A percentile compares a stretch with the other conserved stretches of the same genome.
Conservation (phyloP, 2,113 vertebrate species). For the Conger conger region DNA sequence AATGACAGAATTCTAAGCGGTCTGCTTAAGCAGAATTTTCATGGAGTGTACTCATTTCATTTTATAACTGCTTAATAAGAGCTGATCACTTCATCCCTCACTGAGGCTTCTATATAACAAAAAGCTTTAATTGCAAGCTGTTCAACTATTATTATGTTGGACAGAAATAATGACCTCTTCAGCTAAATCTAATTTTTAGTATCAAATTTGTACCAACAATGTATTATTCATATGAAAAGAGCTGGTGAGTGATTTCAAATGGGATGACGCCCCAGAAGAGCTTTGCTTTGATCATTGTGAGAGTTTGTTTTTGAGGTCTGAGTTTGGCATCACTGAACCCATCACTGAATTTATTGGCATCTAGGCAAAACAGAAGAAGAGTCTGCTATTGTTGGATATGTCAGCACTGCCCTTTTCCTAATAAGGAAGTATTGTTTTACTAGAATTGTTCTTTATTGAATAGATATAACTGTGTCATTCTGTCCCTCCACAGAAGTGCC, state of each 20-base stretch:
- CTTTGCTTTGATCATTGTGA: not conserved
- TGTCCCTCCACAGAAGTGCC: constrained; percentile 69
- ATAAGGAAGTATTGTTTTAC: not conserved
- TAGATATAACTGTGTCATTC: not conserved
- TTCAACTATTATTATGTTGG: not conserved
- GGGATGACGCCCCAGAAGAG: not conserved
- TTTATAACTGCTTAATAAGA: not conserved
- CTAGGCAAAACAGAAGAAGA: not conserved
- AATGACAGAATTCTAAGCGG: not conserved
- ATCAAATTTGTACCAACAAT: not conserved
- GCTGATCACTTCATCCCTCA: not conserved
- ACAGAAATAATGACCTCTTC: not conserved
- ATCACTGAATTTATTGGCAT: not conserved
- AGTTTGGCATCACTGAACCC: not conserved
- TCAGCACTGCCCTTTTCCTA: not conserved
- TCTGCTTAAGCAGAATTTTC: not conserved
- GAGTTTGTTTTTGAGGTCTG: not conserved
- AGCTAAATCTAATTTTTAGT: not conserved
- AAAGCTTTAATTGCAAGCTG: not conserved
- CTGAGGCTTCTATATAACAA: not conserved
- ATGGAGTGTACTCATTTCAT: not conserved
- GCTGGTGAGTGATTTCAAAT: not conserved
- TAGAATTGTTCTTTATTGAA: not conserved
- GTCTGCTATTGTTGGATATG: not conserved
- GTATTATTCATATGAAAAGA: not conserved